Evolutionary conservation across 2,113 vertebrate genomes (phyloP).

Genomic region (Oxyruncus cristatus): DNA sequence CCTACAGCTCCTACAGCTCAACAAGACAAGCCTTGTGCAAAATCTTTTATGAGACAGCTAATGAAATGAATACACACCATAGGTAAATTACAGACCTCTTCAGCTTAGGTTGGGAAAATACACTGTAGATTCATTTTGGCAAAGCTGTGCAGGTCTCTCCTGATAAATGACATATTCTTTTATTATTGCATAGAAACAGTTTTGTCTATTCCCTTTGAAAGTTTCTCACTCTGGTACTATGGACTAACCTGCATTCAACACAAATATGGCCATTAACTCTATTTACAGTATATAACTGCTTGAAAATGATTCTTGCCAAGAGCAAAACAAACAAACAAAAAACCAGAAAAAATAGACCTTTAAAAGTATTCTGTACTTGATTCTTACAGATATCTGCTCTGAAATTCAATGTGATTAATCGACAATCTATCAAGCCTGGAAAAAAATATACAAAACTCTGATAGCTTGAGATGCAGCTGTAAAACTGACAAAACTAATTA

Average conservation of each 20-base stretch:
- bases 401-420: neutral
- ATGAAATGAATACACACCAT: neutral
- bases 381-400: neutral
- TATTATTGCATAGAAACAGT: neutral
- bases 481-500: neutral
- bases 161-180: neutral
- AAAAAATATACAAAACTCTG: neutral
- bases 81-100: neutral
- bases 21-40: slow-evolving; percentile 27
- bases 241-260: neutral
- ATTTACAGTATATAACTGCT: neutral
- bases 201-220: neutral
- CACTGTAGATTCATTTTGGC: neutral
- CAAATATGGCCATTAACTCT: neutral
- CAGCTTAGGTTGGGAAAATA: neutral
- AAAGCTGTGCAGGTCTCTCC: neutral
- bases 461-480: neutral
- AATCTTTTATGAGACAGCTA: neutral
- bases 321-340: neutral
- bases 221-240: neutral
- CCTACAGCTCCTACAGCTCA: slow-evolving; percentile 27
- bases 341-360: neutral
- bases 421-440: neutral
- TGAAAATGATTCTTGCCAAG: neutral
- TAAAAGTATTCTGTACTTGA: neutral